Base-by-base conservation (phyloP, 2,888 invertebrate genomes). In the Steromphala cineraria region DNA sequence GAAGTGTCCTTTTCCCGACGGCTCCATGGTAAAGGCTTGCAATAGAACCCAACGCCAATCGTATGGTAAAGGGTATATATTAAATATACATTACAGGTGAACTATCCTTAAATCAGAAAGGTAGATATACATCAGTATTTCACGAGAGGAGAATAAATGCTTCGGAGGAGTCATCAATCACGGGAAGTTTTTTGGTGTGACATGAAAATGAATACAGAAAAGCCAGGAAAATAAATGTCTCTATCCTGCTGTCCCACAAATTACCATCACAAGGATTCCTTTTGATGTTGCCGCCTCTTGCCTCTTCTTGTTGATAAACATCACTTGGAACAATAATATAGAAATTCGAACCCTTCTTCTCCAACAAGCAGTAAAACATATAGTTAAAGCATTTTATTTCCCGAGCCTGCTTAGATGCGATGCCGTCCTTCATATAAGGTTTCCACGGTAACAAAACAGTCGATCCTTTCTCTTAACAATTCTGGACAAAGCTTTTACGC, bases 191-290 rank as follows among this genome's bases (percentile, higher is more conserved):
- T 71, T 71, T 71, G 71, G 36, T 28, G 71, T 71, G 71, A 71
- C 71, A 71, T 40, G 28, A 71, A 71, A 71, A 71, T 71, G 71
- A 71, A 71, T 36, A 71, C 36, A 36, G 71, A 31, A 31, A 71
- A 40, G 71, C 71, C 31, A 36, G 36, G 71, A 40, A 71, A 71
- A 71, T 71, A 71, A 71, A 71, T 71, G 71, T 71, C 71, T 71
- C 71, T 71, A 71, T 71, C 71, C 10, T 4, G 40, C 40, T 31
- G 17, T 36, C 71, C 7, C 40, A 40, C 71, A 40, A 71, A 71
- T 71, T 71, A 71, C 71, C 71, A 71, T 71, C 28, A 36, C 71
- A 36, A 71, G 31, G 19, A 19, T 36, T 28, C 36, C 71, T 71
- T 71, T 71, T 71, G 71, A 71, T 71, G 71, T 71, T n/a, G 36